These are phyloP conservation scores for Tipula lateralis DNA, from an alignment of 2,888 invertebrate species.

Conservation along the genomic window DNA sequence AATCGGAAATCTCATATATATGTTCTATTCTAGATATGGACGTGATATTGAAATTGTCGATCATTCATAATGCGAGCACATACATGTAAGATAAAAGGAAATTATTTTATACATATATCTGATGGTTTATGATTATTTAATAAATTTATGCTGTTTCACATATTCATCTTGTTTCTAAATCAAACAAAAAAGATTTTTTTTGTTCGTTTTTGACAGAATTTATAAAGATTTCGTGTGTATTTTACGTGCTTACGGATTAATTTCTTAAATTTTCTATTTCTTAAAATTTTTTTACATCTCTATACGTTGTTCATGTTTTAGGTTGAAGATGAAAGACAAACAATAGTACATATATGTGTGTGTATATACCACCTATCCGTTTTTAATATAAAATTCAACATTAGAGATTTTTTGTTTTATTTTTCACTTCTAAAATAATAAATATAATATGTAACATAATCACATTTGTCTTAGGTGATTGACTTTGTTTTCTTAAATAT, in stretches of 20 bases:
- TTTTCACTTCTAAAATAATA: neutral
- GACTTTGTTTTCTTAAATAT: neutral
- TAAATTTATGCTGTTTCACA: constrained; percentile 13
- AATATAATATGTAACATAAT: neutral
- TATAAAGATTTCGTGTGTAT: neutral
- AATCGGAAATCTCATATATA: neutral
- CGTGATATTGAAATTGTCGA: constrained; percentile 11
- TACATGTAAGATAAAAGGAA: neutral
- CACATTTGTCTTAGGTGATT: constrained; percentile 19
- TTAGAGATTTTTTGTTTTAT: neutral
- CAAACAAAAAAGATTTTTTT: neutral
- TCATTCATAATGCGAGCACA: constrained; percentile 4
- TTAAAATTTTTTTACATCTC: neutral
- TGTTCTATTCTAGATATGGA: neutral
- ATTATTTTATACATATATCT: neutral
- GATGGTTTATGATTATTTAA: constrained; percentile 15
- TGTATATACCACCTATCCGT: neutral
- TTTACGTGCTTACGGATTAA: constrained; percentile 19
- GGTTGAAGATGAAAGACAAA: neutral
- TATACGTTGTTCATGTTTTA: neutral
- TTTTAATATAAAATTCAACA: neutral
- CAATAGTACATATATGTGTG: neutral
- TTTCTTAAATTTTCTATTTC: neutral
- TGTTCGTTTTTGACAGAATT: constrained; percentile 1
- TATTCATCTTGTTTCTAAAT: neutral